Percentiles rank a stretch among this genome's conserved stretches.
These are phyloP conservation scores for Aphis craccivora DNA, from an alignment of 1,140 invertebrate species.

Conservation along the genomic window DNA sequence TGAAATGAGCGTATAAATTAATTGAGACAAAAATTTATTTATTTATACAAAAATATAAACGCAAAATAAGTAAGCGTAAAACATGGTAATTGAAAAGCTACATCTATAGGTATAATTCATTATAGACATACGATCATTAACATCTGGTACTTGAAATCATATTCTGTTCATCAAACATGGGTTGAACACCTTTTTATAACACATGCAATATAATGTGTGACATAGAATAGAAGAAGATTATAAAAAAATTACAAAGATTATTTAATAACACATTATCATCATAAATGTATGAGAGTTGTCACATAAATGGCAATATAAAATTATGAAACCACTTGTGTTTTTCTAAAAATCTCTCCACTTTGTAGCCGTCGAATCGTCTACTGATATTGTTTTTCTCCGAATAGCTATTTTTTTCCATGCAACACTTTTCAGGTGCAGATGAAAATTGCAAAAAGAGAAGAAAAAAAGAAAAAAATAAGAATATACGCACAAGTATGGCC, in stretches of 20 bases:
- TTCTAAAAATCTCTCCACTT: neutral
- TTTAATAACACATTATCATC: constrained; percentile 26
- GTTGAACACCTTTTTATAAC: neutral
- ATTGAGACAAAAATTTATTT: neutral
- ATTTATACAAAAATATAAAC: neutral
- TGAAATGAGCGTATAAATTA: neutral
- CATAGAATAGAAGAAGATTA: neutral
- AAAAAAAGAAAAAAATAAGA: neutral
- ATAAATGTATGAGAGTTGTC: constrained; percentile 34
- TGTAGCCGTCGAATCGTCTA: neutral
- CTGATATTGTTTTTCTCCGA: constrained; percentile 29
- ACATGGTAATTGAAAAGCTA: neutral
- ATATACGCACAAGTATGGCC: constrained; percentile 18
- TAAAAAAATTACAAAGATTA: neutral
- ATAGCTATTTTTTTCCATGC: neutral
- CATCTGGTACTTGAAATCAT: constrained; percentile 3
- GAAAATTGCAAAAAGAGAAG: constrained; percentile 8
- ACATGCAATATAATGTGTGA: neutral
- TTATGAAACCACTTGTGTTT: constrained; percentile 40
- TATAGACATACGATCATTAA: neutral
- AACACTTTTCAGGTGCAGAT: constrained; percentile 48
- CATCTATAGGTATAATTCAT: neutral
- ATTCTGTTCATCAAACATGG: neutral
- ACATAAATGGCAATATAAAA: constrained; percentile 33
- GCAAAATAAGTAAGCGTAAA: neutral